Conservation (phyloP, 2,113 vertebrate genomes). For the Prunella fulvescens region DNA sequence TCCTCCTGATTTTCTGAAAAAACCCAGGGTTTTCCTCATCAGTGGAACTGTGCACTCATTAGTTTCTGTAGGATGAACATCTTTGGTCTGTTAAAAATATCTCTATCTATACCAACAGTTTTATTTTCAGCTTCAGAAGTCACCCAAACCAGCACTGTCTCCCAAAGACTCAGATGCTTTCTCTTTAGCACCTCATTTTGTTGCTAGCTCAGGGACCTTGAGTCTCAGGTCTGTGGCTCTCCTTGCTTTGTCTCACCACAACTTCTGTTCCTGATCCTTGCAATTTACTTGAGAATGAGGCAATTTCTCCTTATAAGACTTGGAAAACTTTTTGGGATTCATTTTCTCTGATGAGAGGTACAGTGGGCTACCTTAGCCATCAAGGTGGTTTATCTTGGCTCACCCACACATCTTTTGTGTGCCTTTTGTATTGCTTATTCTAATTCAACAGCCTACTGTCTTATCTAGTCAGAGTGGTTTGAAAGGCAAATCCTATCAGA, state of each 20-base stretch:
- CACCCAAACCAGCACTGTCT: neutral
- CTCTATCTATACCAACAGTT: neutral
- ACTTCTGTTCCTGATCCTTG: neutral
- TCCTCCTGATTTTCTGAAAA: neutral
- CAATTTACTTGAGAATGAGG: neutral
- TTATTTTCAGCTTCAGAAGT: neutral
- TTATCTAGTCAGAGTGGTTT: neutral
- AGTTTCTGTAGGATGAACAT: neutral
- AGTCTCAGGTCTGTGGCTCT: neutral
- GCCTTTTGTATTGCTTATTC: neutral
- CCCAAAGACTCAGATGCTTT: neutral
- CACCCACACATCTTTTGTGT: neutral
- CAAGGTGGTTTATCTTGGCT: neutral
- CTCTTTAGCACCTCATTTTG: neutral
- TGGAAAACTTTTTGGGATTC: neutral
- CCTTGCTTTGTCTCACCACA: neutral
- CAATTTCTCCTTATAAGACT: neutral
- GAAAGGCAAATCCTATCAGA: slow-evolving; percentile 16
- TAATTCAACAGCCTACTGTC: neutral
- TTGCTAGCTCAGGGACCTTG: neutral
- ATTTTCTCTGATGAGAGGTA: neutral
- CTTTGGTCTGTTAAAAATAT: neutral
- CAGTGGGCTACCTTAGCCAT: neutral
- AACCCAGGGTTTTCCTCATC: neutral
- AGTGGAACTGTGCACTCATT: neutral